Conservation (phyloP, 2,797 vertebrate species). For the Paedocypris micromegethes region DNA sequence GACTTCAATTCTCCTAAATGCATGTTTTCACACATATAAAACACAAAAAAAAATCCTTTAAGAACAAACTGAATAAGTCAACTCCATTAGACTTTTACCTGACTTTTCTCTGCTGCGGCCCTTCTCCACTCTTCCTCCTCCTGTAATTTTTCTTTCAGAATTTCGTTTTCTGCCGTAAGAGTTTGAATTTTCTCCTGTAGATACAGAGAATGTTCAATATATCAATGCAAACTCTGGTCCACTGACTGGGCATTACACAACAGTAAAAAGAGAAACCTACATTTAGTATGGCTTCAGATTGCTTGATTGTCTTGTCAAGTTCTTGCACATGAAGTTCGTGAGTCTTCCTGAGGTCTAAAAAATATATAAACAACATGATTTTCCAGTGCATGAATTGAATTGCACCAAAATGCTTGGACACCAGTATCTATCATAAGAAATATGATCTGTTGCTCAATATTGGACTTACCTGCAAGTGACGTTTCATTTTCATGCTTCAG, state of each 20-base stretch:
- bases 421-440: no score
- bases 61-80: no score
- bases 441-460: no score
- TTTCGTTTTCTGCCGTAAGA: conserved; percentile 76
- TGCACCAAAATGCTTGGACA: no score
- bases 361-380: conserved; percentile 21
- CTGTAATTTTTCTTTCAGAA: conserved; percentile 76
- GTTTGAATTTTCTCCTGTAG: conserved; percentile 75
- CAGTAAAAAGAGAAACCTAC: conserved; percentile 58
- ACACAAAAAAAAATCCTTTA: no score
- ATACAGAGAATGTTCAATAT: no score
- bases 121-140: conserved; percentile 76
- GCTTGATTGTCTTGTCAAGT: conserved; percentile 71
- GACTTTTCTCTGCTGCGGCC: conserved; percentile 72
- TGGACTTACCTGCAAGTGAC: conserved; percentile 70
- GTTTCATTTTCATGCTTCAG: conserved; percentile 73
- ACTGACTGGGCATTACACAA: no score
- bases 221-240: no score
- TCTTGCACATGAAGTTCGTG: conserved; percentile 73
- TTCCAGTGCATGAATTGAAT: no score
- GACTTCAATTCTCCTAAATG: no score
- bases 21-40: no score
- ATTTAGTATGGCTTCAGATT: conserved; percentile 75
- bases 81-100: conserved; percentile 51
- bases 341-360: conserved; percentile 76